Evolutionary conservation across 2,797 vertebrate species (phyloP), one percentile per base, ranked within the genome.

Genomic region (Onychomys arenicola): DNA sequence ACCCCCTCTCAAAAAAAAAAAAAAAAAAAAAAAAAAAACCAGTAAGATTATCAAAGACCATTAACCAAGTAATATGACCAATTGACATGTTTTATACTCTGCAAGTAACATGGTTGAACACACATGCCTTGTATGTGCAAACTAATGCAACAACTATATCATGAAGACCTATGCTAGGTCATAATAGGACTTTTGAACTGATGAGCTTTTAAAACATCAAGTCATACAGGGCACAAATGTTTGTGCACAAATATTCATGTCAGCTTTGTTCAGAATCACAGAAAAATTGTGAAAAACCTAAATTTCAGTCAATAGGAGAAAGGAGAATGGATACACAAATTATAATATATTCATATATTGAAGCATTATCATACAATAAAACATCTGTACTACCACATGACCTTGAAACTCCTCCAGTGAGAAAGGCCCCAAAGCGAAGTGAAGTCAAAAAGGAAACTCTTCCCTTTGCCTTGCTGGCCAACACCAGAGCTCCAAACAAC

Each of bases 151-250:
- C 40, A 89, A 16, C 63, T 19, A 61, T 19, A 61, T n/a, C 17
- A 37, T 61, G 34, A 29, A 61, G 65, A 89, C 23, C 12, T 71
- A 81, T 76, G n/a, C 6, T 67, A 16, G 4, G 19, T 65, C 71
- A 67, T 49, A 73, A 88, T 71, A 73, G 37, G 78, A 67, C 4
- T 57, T 27, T 49, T 59, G 14, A 55, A 55, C 52, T 55, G 59
- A 40, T 82, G 32, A 25, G 49, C 16, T 90, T 80, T 81, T 46
- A 29, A 93, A 82, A 90, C 32, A n/a, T 90, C 16, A 90, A 90
- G 40, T 82, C 37, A 63, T 14, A 37, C 37, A 86, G 13, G 9
- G 29, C 2, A 67, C n/a, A 95, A 92, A 86, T 71, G 84, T 76
- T 17, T 77, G 40, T 40, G 16, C 27, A 17, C 92, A 46, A 81